A percentile compares a stretch with the other conserved stretches of the same genome.
These are phyloP conservation scores for Hyperopisus bebe DNA, from an alignment of 2,113 vertebrate species.

Conservation along the genomic window DNA sequence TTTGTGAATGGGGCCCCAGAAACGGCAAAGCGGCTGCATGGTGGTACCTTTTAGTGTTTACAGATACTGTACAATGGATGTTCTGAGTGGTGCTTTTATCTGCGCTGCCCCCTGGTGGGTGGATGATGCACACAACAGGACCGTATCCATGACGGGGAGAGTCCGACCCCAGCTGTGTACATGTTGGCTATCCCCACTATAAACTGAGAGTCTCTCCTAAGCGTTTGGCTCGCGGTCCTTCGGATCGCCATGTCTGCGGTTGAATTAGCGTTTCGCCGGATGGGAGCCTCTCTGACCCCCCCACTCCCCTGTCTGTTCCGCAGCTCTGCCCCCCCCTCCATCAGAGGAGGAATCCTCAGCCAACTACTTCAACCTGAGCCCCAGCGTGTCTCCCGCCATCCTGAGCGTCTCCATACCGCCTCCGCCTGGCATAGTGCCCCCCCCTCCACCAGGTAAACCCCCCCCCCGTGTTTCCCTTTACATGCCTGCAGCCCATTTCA, in stretches of 20 bases:
- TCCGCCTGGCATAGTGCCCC: conserved; percentile 69
- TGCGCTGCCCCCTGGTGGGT: not conserved
- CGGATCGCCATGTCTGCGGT: not conserved
- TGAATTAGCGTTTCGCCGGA: not conserved
- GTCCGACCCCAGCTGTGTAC: not conserved
- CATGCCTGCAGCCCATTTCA: not conserved
- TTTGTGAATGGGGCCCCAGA: not conserved
- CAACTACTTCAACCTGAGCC: conserved; percentile 80
- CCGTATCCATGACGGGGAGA: not conserved
- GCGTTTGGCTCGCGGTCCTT: not conserved
- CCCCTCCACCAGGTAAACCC: conserved; percentile 69
- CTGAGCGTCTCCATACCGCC: conserved; percentile 77
- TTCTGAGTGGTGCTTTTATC: not conserved
- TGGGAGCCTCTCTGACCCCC: not conserved
- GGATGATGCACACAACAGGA: not conserved
- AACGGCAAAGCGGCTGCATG: not conserved
- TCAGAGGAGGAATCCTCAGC: conserved; percentile 73
- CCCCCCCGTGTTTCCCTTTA: not conserved
- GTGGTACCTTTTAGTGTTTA: not conserved
- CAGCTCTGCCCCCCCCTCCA: conserved; percentile 74
- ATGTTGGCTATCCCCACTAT: not conserved
- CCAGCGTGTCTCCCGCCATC: conserved; percentile 66
- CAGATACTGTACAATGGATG: not conserved
- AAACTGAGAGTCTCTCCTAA: not conserved
- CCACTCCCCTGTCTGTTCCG: not conserved